Conservation (phyloP, 1,140 invertebrate genomes). For the Zaprionus vittiger region DNA sequence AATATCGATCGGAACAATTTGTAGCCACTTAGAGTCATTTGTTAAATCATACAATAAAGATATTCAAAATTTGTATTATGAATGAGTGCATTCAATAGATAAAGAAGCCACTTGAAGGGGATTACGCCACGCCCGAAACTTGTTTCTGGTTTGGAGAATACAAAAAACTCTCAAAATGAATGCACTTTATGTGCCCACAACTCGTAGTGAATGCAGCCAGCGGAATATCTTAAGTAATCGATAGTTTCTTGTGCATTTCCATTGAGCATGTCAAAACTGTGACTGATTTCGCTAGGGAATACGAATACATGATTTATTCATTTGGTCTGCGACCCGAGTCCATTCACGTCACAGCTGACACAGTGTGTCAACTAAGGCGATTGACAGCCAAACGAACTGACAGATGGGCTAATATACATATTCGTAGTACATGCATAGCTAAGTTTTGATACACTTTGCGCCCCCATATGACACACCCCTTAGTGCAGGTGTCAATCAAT, state of each 20-base stretch:
- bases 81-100: background rate
- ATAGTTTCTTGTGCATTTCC: background rate
- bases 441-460: constrained; percentile 14
- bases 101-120: background rate
- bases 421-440: background rate
- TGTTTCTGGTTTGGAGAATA: too few species aligned
- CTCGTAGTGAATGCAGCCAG: background rate
- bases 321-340: constrained; percentile 15
- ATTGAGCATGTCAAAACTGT: constrained; percentile 13
- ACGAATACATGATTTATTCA: constrained; percentile 27
- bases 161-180: background rate
- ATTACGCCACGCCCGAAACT: background rate
- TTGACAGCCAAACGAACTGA: constrained; percentile 30
- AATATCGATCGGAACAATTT: background rate
- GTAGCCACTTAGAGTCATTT: background rate
- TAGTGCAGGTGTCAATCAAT: constrained; percentile 41
- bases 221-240: background rate
- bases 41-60: background rate
- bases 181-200: background rate
- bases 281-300: background rate
- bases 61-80: too few species aligned
- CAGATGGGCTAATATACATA: constrained; percentile 36
- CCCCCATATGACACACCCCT: background rate
- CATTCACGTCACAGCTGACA: constrained; percentile 19
- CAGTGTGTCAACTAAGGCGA: constrained; percentile 15